phyloP scores from a whole-genome alignment of 2,113 vertebrate genomes.

The Bambusicola thoracicus region DNA sequence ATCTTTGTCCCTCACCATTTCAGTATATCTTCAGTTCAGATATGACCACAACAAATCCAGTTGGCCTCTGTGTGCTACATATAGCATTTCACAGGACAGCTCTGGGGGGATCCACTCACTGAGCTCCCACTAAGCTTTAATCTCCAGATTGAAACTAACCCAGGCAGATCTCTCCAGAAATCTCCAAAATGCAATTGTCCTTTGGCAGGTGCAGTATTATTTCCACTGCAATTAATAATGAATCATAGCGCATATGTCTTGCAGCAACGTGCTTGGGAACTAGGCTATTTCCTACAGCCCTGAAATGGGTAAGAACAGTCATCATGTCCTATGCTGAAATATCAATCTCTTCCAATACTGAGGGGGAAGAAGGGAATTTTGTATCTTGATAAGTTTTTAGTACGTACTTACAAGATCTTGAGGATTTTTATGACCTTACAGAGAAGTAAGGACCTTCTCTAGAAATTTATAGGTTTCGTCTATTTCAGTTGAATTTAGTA shows the following conservation, averaged over 20 bases:
- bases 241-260: neutral
- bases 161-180: neutral
- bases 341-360: neutral
- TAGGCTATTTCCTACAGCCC: neutral
- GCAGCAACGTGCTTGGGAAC: neutral
- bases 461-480: neutral
- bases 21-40: neutral
- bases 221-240: neutral
- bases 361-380: neutral
- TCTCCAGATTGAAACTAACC: neutral
- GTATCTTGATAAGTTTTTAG: neutral
- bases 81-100: neutral
- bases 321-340: neutral
- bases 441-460: neutral
- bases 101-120: neutral
- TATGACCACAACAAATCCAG: neutral
- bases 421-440: neutral
- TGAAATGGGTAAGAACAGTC: neutral
- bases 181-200: neutral
- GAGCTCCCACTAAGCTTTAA: neutral
- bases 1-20: neutral
- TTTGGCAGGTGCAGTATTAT: neutral
- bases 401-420: neutral
- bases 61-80: neutral
- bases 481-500: conserved; percentile 5